Percentiles rank a stretch among this genome's conserved stretches.
Evolutionary conservation across 2,113 vertebrate species (phyloP).

Genomic region (Poicephalus gulielmi): DNA sequence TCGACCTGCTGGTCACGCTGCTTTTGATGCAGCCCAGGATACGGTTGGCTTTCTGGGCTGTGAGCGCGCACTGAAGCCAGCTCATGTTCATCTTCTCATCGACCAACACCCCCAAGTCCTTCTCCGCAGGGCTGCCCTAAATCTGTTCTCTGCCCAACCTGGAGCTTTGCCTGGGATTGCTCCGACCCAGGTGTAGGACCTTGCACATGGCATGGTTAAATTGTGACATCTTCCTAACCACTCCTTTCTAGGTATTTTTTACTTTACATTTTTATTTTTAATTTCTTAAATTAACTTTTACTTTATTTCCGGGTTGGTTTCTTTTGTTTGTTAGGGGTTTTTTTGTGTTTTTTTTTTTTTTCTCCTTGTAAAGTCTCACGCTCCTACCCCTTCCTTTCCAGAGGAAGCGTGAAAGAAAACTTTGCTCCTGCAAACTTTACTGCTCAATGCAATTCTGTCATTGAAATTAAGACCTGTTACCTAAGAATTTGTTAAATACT

Average conservation of each 20-base stretch:
- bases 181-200: too few species aligned
- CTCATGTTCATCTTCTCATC: too few species aligned
- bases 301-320: not conserved
- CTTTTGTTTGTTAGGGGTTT: not conserved
- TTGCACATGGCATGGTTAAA: too few species aligned
- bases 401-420: not conserved
- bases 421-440: not conserved
- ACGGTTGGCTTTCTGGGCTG: too few species aligned
- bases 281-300: not conserved
- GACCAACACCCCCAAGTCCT: too few species aligned
- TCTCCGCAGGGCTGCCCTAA: too few species aligned
- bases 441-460: not conserved
- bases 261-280: not conserved
- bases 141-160: too few species aligned
- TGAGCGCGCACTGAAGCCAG: too few species aligned
- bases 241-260: not conserved
- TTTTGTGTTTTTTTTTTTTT: not conserved
- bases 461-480: not conserved
- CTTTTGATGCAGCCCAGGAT: too few species aligned
- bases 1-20: too few species aligned
- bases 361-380: not conserved
- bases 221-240: not conserved
- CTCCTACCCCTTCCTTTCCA: not conserved
- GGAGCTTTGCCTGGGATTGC: too few species aligned
- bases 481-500: not conserved